Conservation (phyloP, 2,888 invertebrate species). For the Hoplodrina blanda region DNA sequence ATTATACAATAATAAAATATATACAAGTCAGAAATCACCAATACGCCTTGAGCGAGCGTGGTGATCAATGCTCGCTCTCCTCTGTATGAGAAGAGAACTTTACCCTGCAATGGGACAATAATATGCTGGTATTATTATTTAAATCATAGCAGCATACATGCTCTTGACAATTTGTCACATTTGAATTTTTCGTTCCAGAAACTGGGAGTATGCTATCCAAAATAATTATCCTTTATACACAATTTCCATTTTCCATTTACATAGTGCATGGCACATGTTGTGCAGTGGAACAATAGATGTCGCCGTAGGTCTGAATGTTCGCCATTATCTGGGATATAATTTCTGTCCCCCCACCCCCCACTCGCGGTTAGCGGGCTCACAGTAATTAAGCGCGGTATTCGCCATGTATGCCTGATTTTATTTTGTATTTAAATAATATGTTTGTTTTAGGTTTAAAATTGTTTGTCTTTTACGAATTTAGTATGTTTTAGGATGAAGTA, state of each 20-base stretch:
- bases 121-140: too few relatives aligned
- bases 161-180: too few relatives aligned
- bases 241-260: constrained; percentile 36
- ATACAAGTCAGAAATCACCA: too few relatives aligned
- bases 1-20: too few relatives aligned
- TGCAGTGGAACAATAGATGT: constrained; percentile 75
- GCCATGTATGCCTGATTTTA: constrained; percentile 52
- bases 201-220: not conserved
- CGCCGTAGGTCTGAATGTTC: constrained; percentile 69
- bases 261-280: constrained; percentile 52
- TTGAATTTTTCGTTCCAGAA: not conserved
- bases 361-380: constrained; percentile 62
- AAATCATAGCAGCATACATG: not conserved
- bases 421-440: constrained; percentile 31
- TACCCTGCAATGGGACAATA: too few relatives aligned
- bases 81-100: too few relatives aligned
- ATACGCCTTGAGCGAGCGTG: too few relatives aligned
- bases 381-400: constrained; percentile 62
- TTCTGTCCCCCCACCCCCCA: constrained; percentile 67
- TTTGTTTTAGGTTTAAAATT: not conserved
- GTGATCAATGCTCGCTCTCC: too few relatives aligned
- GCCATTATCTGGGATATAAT: constrained; percentile 78
- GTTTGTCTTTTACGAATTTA: not conserved
- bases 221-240: constrained; percentile 42
- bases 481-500: not conserved